Conservation (phyloP, 2,797 vertebrate genomes). For the Cichlasoma orientale region DNA sequence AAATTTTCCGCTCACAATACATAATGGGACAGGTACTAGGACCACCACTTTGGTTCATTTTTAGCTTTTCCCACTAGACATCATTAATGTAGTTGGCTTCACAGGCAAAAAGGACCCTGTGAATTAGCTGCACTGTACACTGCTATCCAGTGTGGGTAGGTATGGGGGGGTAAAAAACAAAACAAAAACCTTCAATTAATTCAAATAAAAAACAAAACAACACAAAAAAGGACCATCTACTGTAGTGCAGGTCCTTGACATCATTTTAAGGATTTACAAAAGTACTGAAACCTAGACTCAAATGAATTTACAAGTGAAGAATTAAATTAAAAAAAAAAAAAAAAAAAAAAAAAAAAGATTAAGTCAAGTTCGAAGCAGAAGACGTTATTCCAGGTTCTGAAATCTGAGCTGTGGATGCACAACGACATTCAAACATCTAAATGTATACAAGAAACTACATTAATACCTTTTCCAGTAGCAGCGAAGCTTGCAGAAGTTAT, state of each 20-base stretch:
- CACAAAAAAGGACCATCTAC: slow-evolving; percentile 44
- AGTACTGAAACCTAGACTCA: slow-evolving; percentile 53
- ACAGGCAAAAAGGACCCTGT: slow-evolving; percentile 53
- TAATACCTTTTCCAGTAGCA: slow-evolving; percentile 75
- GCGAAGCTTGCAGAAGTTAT: slow-evolving; percentile 75
- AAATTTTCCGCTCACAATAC: slow-evolving; percentile 50
- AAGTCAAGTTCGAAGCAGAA: slow-evolving; percentile 51
- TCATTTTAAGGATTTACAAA: slow-evolving; percentile 66
- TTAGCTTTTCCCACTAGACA: slow-evolving; percentile 68
- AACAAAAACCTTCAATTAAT: slow-evolving; percentile 36
- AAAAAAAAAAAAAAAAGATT: slow-evolving; percentile 33
- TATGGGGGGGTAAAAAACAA: neutral
- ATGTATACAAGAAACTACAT: slow-evolving; percentile 71
- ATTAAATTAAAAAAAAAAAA: slow-evolving; percentile 16
- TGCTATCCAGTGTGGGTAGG: slow-evolving; percentile 41
- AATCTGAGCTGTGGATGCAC: slow-evolving; percentile 71
- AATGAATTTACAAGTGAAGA: slow-evolving; percentile 57
- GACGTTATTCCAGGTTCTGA: slow-evolving; percentile 47
- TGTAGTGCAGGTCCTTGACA: slow-evolving; percentile 68
- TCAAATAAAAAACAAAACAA: slow-evolving; percentile 6
- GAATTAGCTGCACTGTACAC: slow-evolving; percentile 63
- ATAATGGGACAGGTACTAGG: slow-evolving; percentile 62
- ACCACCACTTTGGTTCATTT: slow-evolving; percentile 81
- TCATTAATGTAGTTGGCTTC: slow-evolving; percentile 61
- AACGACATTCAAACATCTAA: slow-evolving; percentile 77